Evolutionary conservation across 2,113 vertebrate species (phyloP), one percentile per base, ranked within the genome.

Genomic region (Micronycteris hirsuta): DNA sequence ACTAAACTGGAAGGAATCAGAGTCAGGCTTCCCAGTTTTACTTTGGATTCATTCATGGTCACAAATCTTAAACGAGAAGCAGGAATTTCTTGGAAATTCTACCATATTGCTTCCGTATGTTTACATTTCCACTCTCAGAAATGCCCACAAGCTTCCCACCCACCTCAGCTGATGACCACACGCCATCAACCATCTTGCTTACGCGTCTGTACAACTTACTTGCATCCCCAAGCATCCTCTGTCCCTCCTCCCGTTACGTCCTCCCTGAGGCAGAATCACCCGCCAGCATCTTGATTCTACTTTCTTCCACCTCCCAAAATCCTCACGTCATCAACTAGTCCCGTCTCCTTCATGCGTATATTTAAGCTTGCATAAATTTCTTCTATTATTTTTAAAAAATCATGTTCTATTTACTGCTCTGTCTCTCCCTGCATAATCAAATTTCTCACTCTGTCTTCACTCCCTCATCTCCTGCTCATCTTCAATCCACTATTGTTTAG

Each of bases 201-300:
- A 73, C 26, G 10, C 0, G 2, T 52, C 45, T 31, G 1, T 24
- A 43, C 0, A 12, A 9, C 14, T 31, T 28, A 22, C 8, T 33
- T 24, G 24, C n/a, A 12, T 1, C 49, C 65, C 54, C 12, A 28
- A 61, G 56, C 20, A 1, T 45, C 26, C 20, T 41, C 54, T 7
- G 31, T 54, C 13, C 26, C 8, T 3, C 38, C 6, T 28, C 67
- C 78, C 41, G 17, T 20, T 9, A 7, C 45, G 19, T 36, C 56
- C 67, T 33, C 22, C 84, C 43, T 76, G 12, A 61, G 54, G 10
- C 65, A 24, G 13, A 41, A 22, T 45, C 36, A 1, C 31, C 43
- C 12, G 5, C 28, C 38, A 7, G 15, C 78, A 36, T 20, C 65
- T 24, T 71, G 20, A 13, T 4, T 73, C 80, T 5, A 5, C 19